These are phyloP conservation scores for Stylophora pistillata DNA, from an alignment of 64 coral and sea anemone species.

Conservation along the genomic window DNA sequence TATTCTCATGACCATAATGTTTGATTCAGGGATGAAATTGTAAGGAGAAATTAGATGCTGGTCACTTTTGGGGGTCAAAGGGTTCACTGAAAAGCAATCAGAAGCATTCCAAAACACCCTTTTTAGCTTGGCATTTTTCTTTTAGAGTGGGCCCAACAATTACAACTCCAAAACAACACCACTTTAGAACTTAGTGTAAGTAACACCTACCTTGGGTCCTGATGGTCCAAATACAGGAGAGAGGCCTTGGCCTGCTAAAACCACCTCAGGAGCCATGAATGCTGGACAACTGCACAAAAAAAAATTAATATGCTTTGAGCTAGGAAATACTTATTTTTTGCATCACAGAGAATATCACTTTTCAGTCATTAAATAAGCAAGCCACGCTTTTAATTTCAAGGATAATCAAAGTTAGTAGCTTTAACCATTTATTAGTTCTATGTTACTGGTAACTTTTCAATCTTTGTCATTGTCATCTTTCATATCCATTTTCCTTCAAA, in stretches of 20 bases:
- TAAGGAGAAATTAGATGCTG: too few relatives aligned
- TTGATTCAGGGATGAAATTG: too few relatives aligned
- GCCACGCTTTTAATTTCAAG: neutral
- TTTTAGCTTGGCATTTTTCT: too few relatives aligned
- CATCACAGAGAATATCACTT: neutral
- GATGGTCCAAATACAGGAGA: slow-evolving; percentile 92
- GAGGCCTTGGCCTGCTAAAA: slow-evolving; percentile 68
- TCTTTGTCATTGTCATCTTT: neutral
- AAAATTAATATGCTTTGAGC: neutral
- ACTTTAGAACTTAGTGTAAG: too few relatives aligned
- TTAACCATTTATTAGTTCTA: too few relatives aligned
- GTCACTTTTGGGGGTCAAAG: too few relatives aligned
- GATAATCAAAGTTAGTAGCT: neutral
- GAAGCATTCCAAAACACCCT: too few relatives aligned
- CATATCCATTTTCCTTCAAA: neutral
- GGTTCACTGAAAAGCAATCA: too few relatives aligned
- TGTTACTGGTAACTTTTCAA: too few relatives aligned
- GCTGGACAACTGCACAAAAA: slow-evolving; percentile 65
- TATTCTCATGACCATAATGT: too few relatives aligned
- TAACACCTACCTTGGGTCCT: slow-evolving; percentile 75
- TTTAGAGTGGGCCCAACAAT: too few relatives aligned
- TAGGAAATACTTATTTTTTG: neutral
- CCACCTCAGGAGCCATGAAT: slow-evolving; percentile 91
- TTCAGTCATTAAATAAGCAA: neutral
- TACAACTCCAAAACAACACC: too few relatives aligned